These are phyloP conservation scores for Todiramphus chloris DNA, from an alignment of 2,113 vertebrate genomes.

Conservation along the genomic window DNA sequence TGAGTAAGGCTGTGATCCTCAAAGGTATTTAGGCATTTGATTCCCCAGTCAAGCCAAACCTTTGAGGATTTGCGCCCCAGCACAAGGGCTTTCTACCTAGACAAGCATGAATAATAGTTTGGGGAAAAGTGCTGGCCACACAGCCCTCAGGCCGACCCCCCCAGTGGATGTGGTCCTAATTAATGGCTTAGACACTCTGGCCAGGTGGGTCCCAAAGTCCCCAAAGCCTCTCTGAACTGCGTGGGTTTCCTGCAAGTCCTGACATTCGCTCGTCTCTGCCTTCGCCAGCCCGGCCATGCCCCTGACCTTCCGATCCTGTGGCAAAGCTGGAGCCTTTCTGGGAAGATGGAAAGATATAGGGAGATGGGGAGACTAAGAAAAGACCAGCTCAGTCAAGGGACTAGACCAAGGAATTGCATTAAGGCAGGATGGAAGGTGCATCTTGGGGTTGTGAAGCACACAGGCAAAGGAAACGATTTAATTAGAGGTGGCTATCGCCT, in stretches of 20 bases:
- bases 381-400: not conserved
- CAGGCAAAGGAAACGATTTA: not conserved
- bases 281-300: accelerated
- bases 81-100: not conserved
- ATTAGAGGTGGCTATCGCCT: not conserved
- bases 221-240: not conserved
- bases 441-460: not conserved
- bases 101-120: not conserved
- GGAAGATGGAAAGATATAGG: not conserved
- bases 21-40: conserved; percentile 28
- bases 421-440: not conserved
- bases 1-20: not conserved
- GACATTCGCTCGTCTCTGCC: not conserved
- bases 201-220: not conserved
- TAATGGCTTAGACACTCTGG: not conserved
- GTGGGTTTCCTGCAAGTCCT: not conserved
- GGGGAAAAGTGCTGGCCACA: not conserved
- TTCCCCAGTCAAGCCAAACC: conserved; percentile 9
- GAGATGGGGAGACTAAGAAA: not conserved
- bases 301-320: not conserved
- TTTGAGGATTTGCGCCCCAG: conserved; percentile 11
- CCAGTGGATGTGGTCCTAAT: not conserved
- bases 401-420: not conserved
- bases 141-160: not conserved
- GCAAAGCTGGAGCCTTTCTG: not conserved